Evolutionary conservation across 1,140 invertebrate genomes (phyloP), one percentile per base, ranked within the genome.

Genomic region (Ostrea denselamellosa): DNA sequence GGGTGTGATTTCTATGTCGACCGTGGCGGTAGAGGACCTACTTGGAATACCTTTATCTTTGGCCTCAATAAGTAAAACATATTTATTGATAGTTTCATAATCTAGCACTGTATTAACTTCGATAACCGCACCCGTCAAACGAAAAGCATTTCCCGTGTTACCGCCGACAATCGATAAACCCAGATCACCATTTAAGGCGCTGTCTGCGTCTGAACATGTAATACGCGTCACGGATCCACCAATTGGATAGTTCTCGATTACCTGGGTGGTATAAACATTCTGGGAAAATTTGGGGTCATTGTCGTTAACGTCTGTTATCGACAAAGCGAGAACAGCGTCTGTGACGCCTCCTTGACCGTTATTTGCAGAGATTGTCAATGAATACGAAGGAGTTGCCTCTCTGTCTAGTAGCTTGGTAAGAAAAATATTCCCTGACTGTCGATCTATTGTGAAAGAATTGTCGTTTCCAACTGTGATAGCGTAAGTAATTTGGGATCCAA

Each of bases 391-490:
- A 17, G 77, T 83, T n/a, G 84, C 90, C 86, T 95, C 94, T 77
- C 93, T 82, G 71, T 95, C 94, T n/a, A 95, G 84, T 5, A 86
- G 83, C 34, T 91, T 90, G 85, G 90, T 92, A 2, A 92, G 92
- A 25, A 87, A 93, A 10, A 95, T 94, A 44, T 92, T 91, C 19
- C 95, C 95, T 22, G 88, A 93, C 7, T 86, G 86, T 17, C 90
- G 34, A 84, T 95, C 94, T 44, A 95, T 95, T 28, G 89, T 84
- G 88, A 95, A 95, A 3, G 90, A 83, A 7, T 88, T 86, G 19
- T 88, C 71, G 95, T 93, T 96, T 10, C 98, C 98, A 90, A 96
- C 97, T 54, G 98, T 95, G 86, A 99, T 98, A 0, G 96, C 96
- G 95, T 98, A 99, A 7, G 95, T 96, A 9, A 97, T 96, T 83